Conservation (phyloP, 2,888 invertebrate species). For the Pristionchus exspectatus region DNA sequence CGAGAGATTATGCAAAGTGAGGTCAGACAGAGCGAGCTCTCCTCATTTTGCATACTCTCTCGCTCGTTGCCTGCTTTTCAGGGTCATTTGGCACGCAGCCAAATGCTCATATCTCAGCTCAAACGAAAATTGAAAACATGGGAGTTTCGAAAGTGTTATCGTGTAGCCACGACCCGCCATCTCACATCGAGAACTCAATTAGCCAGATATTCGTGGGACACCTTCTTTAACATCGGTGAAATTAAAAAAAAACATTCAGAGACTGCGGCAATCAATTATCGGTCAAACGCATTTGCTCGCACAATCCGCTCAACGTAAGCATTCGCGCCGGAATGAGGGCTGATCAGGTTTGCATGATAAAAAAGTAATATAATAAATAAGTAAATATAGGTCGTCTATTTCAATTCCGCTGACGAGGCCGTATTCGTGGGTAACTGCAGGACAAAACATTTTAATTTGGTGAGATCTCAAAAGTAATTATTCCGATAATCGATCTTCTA, state of each 20-base stretch:
- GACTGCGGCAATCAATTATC: neutral
- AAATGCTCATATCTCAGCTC: no score
- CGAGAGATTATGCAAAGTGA: no score
- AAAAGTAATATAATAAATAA: neutral
- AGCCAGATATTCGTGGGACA: no score
- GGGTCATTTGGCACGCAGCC: no score
- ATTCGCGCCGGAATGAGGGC: neutral
- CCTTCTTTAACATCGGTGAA: no score
- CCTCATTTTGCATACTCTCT: no score
- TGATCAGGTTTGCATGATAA: neutral
- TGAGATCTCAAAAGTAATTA: neutral
- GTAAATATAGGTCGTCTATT: neutral
- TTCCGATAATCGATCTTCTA: neutral
- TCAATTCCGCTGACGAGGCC: neutral
- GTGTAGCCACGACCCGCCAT: no score
- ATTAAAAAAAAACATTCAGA: neutral
- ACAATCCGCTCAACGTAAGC: neutral
- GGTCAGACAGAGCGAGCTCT: no score
- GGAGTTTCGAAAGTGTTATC: no score
- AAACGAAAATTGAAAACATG: no score
- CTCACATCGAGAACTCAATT: no score
- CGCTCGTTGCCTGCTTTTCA: no score
- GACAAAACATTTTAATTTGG: neutral
- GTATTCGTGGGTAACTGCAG: neutral
- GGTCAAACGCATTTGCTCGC: neutral